Evolutionary conservation across 2,888 invertebrate genomes (phyloP), one percentile per base, ranked within the genome.

Genomic region (Thymelicus acteon): DNA sequence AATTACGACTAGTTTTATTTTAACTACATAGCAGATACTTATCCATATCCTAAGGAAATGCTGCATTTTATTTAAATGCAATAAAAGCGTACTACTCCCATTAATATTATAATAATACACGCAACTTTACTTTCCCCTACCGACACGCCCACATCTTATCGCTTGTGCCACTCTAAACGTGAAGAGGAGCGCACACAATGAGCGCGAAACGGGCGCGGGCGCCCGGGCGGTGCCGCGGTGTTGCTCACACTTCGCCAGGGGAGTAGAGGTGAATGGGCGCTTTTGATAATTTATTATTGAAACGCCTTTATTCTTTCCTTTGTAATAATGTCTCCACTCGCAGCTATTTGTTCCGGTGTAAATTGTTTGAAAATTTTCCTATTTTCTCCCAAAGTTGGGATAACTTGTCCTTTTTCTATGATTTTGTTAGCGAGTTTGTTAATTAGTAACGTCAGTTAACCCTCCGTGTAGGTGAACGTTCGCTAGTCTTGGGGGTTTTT

Each of bases 261-360:
- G 73, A 78, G 77, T 72, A 72, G 74, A 76, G 77, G 76, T 74
- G 74, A 78, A 77, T 75, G 77, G 78, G 78, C 79, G 79, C 83
- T 87, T 87, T 86, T 88, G 85, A 88, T 90, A 90, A 90, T 90
- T 90, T 90, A 90, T 90, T 90, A 90, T 90, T 90, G 90, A 90
- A 90, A 89, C 85, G 85, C 86, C 83, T 87, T 83, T 83, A 81
- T 87, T 85, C 85, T 83, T 85, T 88, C 84, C 85, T 85, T 87
- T 86, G 85, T 88, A 85, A 89, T 88, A 89, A 86, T 89, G 89
- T 89, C 88, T 85, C 84, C 82, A 77, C 77, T 80, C 79, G 77
- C 75, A 80, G 80, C 85, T 87, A 87, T 89, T 88, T 90, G 85
- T 85, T 83, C 80, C 84, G 80, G 80, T 82, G 85, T 85, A 87